Conservation (phyloP, 2,797 vertebrate genomes). For the Dallia pectoralis region DNA sequence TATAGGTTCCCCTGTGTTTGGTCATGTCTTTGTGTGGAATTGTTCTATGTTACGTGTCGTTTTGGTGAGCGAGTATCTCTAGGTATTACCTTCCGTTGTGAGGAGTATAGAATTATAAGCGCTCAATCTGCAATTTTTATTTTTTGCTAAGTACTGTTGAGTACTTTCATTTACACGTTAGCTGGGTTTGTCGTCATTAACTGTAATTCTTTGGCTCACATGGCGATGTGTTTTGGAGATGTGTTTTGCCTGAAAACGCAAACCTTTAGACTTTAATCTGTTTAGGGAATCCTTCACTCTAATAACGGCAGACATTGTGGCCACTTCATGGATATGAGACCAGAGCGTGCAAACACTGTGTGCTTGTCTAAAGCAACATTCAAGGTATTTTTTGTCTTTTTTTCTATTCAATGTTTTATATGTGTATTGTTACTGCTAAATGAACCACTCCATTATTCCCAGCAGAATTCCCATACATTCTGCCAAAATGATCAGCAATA, state of each 20-base stretch:
- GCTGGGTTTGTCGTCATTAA: slow-evolving; percentile 42
- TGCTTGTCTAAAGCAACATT: slow-evolving; percentile 36
- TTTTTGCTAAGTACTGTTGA: too few species aligned
- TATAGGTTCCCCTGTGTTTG: too few species aligned
- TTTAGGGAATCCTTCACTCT: slow-evolving; percentile 44
- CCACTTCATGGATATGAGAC: slow-evolving; percentile 34
- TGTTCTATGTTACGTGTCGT: too few species aligned
- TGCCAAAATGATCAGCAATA: not conserved
- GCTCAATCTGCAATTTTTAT: too few species aligned
- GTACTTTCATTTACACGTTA: slow-evolving; percentile 36
- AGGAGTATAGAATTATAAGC: too few species aligned
- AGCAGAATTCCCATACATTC: not conserved
- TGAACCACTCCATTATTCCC: not conserved
- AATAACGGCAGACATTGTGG: slow-evolving; percentile 42
- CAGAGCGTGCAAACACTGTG: slow-evolving; percentile 22
- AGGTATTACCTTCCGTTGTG: too few species aligned
- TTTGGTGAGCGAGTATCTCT: too few species aligned
- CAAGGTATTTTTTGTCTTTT: not conserved
- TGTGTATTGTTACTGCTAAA: not conserved
- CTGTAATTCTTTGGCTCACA: slow-evolving; percentile 50
- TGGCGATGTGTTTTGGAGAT: slow-evolving; percentile 35
- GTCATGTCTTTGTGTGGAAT: too few species aligned
- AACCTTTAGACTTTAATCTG: slow-evolving; percentile 61
- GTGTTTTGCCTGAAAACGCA: slow-evolving; percentile 49
- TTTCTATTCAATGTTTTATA: not conserved